These are phyloP conservation scores for Eristalinus aeneus DNA, from an alignment of 2,888 invertebrate genomes.

Conservation along the genomic window DNA sequence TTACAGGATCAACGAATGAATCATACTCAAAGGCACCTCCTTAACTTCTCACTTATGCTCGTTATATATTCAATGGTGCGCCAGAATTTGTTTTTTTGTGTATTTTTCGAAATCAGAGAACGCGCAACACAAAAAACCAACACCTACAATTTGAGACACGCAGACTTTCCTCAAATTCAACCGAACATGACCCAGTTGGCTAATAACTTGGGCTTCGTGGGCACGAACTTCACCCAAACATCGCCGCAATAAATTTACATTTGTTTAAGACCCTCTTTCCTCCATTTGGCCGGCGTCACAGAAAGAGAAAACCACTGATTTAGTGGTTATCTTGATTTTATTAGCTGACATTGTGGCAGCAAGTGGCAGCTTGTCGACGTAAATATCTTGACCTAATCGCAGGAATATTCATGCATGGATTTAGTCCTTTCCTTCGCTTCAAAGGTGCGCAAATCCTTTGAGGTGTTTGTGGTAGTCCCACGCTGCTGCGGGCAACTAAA, in stretches of 20 bases:
- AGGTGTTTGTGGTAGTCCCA: neutral
- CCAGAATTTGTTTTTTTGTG: neutral
- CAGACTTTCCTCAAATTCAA: neutral
- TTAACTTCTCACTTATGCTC: neutral
- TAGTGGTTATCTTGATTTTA: constrained; percentile 46
- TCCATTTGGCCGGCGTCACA: neutral
- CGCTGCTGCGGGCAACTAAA: neutral
- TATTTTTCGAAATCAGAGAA: neutral
- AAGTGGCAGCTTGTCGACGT: constrained; percentile 19
- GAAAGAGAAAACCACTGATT: constrained; percentile 11
- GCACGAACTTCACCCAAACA: constrained; percentile 25
- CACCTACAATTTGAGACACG: constrained; percentile 17
- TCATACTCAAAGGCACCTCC: neutral
- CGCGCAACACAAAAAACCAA: neutral
- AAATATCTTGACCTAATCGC: constrained; percentile 8
- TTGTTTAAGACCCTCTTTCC: neutral
- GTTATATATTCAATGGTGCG: neutral
- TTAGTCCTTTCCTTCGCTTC: neutral
- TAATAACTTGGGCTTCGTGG: constrained; percentile 33
- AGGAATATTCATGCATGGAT: neutral
- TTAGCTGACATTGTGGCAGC: constrained; percentile 39
- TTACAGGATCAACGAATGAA: neutral
- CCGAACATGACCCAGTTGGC: constrained; percentile 40
- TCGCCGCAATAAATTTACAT: neutral
- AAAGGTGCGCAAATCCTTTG: neutral